Percentiles rank a stretch among this genome's conserved stretches.
Conservation (phyloP, 2,113 vertebrate species). For the Blennius ocellaris region DNA sequence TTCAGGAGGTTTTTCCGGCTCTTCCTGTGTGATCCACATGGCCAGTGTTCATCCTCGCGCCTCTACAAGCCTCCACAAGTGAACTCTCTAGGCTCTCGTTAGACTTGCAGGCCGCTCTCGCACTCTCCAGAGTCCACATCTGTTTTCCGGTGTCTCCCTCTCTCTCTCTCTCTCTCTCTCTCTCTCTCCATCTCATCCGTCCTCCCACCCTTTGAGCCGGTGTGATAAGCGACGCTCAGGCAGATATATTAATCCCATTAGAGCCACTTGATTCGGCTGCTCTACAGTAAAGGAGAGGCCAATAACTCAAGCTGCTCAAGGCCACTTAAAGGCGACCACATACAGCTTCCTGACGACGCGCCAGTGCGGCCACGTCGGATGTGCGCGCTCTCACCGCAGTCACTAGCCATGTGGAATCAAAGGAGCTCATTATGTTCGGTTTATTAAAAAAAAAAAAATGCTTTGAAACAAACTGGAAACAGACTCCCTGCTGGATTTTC, state of each 20-base stretch:
- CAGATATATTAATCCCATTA: constrained; percentile 77
- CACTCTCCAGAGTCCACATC: constrained; percentile 46
- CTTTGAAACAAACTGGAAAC: neutral
- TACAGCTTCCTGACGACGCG: constrained; percentile 42
- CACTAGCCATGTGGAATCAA: neutral
- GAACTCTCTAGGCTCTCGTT: neutral
- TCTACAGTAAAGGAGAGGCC: constrained; percentile 52
- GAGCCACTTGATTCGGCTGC: constrained; percentile 69
- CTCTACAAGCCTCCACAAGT: too few relatives aligned
- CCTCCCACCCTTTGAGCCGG: constrained; percentile 36
- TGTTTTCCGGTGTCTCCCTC: constrained; percentile 41
- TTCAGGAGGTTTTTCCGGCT: too few relatives aligned
- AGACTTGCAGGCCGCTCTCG: constrained; percentile 1
- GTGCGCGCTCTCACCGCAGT: neutral
- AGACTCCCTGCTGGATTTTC: too few relatives aligned
- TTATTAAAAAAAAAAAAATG: neutral
- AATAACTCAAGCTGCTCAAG: constrained; percentile 66
- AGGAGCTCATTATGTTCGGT: neutral
- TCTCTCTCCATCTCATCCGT: constrained; percentile 22
- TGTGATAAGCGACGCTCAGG: constrained; percentile 53
- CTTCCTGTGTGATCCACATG: too few relatives aligned
- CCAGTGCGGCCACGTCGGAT: neutral
- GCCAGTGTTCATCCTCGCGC: too few relatives aligned
- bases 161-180: neutral
- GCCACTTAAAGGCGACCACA: constrained; percentile 62